phyloP scores from a whole-genome alignment of 2,797 vertebrate species.

The Tadarida brasiliensis region DNA sequence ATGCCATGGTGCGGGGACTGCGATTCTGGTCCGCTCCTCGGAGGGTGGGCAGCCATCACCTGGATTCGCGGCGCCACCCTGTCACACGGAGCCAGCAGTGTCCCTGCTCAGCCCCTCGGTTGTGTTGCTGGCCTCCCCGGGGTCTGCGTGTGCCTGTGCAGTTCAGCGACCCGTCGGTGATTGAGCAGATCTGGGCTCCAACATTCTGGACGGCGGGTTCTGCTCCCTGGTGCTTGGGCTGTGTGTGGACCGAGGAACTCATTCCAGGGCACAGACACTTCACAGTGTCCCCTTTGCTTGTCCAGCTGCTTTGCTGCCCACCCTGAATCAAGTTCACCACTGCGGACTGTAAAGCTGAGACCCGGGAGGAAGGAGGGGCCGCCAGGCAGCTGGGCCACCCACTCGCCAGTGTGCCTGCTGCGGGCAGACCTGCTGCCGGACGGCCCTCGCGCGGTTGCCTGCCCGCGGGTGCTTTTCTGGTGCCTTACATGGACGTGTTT shows the following conservation, averaged over 20 bases:
- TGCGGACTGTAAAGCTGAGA: background rate
- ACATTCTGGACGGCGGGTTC: no score
- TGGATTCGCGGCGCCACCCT: background rate
- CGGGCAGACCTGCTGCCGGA: background rate
- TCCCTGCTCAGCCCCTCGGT: background rate
- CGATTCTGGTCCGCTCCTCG: background rate
- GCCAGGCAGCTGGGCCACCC: background rate
- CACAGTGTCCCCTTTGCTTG: background rate
- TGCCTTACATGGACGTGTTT: background rate
- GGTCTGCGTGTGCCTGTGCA: rapidly evolving
- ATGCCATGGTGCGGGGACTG: no score
- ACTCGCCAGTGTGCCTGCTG: rapidly evolving
- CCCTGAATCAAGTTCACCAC: background rate
- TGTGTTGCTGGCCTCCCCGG: background rate
- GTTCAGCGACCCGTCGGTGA: no score
- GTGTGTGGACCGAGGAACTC: background rate
- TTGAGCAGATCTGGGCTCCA: no score
- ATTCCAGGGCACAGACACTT: background rate
- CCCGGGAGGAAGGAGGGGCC: no score
- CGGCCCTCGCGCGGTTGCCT: background rate
- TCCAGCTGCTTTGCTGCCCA: background rate
- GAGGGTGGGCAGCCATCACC: background rate
- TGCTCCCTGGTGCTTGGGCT: background rate
- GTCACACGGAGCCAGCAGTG: rapidly evolving
- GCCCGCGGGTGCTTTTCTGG: background rate